Percentiles rank a stretch among this genome's conserved stretches.
Evolutionary conservation across 2,888 invertebrate genomes (phyloP).

Genomic region (Cantharis lateralis): DNA sequence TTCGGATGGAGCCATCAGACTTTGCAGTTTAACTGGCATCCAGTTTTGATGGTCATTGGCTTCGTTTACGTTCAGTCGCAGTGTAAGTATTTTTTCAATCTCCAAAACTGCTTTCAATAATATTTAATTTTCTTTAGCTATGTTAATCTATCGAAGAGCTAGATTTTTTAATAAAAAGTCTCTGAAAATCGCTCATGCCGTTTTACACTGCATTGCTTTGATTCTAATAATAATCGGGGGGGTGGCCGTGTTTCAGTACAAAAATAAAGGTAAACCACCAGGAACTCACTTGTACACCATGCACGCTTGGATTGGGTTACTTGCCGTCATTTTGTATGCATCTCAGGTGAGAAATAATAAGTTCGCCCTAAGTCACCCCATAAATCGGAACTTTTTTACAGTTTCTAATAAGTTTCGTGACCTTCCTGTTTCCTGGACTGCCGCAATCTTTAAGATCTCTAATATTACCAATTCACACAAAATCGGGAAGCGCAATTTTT

Average conservation of each 20-base stretch:
- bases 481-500: slow-evolving; percentile 77
- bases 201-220: slow-evolving; percentile 69
- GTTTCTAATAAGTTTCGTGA: slow-evolving; percentile 74
- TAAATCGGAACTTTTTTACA: slow-evolving; percentile 45
- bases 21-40: slow-evolving; percentile 86
- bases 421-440: slow-evolving; percentile 76
- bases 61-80: slow-evolving; percentile 82
- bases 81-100: slow-evolving; percentile 60
- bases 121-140: slow-evolving; percentile 60
- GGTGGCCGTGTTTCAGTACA: slow-evolving; percentile 81
- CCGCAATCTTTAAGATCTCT: slow-evolving; percentile 63
- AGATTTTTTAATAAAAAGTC: slow-evolving; percentile 72
- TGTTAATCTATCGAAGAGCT: slow-evolving; percentile 79
- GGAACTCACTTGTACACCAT: slow-evolving; percentile 74
- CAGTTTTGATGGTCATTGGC: slow-evolving; percentile 82
- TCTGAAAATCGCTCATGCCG: slow-evolving; percentile 76
- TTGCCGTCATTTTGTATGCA: slow-evolving; percentile 73
- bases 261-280: slow-evolving; percentile 64
- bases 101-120: too few species aligned
- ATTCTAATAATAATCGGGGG: slow-evolving; percentile 71
- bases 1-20: slow-evolving; percentile 68
- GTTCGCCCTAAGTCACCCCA: neutral
- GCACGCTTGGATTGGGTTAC: slow-evolving; percentile 82
- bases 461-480: slow-evolving; percentile 76
- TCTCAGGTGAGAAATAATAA: slow-evolving; percentile 62